A percentile compares a stretch with the other conserved stretches of the same genome.
Conservation (phyloP, 2,888 invertebrate genomes). For the Branchipolynoe longqiensis region DNA sequence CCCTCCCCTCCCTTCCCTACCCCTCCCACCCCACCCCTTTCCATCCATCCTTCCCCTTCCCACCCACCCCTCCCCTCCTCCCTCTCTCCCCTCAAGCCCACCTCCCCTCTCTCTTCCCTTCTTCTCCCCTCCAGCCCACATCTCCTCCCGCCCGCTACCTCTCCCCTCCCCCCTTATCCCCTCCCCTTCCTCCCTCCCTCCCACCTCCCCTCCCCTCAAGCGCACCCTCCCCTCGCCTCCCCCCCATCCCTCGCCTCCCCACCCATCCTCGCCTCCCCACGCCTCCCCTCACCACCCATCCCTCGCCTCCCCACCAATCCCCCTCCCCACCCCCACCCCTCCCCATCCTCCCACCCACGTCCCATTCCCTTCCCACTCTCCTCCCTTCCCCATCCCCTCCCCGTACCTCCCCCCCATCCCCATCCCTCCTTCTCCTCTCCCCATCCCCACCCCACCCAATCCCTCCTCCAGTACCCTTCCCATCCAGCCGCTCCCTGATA, state of each 20-base stretch:
- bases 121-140: too few species aligned
- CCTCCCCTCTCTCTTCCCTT: too few species aligned
- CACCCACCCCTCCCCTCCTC: neutral
- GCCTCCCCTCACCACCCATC: too few species aligned
- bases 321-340: neutral
- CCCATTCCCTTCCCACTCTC: too few species aligned
- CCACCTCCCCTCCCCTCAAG: neutral
- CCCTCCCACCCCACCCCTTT: conserved; percentile 30
- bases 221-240: too few species aligned
- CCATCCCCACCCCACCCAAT: neutral
- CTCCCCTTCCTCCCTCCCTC: neutral
- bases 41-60: neutral
- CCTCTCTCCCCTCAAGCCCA: neutral
- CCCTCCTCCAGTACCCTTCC: neutral
- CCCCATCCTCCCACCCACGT: neutral
- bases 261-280: too few species aligned
- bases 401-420: too few species aligned
- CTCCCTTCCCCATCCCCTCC: too few species aligned
- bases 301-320: neutral
- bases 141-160: too few species aligned
- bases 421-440: too few species aligned
- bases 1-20: neutral
- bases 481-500: neutral
- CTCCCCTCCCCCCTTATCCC: too few species aligned
- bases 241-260: too few species aligned